These are phyloP conservation scores for Lophius piscatorius DNA, from an alignment of 2,113 vertebrate genomes.

Conservation along the genomic window DNA sequence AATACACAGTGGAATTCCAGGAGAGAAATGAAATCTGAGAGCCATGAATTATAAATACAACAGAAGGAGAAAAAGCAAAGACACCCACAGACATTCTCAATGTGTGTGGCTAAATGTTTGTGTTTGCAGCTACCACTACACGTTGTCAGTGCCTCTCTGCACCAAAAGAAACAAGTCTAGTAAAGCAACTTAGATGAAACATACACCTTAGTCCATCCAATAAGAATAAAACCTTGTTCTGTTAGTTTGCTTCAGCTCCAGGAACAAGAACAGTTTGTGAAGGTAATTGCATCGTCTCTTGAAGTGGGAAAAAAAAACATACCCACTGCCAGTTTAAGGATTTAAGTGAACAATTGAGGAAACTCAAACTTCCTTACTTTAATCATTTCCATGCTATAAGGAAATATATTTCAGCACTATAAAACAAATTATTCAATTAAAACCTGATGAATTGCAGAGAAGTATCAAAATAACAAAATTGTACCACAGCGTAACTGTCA, in stretches of 20 bases:
- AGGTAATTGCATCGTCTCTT: conserved; percentile 44
- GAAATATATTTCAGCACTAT: no score
- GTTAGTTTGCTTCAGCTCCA: conserved; percentile 30
- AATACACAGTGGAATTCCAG: conserved; percentile 66
- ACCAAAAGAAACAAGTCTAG: conserved; percentile 24
- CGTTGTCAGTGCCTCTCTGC: conserved; percentile 16
- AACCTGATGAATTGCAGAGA: no score
- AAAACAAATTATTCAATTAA: no score
- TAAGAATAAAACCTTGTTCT: conserved; percentile 35
- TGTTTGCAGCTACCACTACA: conserved; percentile 30
- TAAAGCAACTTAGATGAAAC: conserved; percentile 38
- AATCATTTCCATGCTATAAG: no score
- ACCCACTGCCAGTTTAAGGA: conserved; percentile 33
- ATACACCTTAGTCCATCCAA: no score
- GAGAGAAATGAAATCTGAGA: conserved; percentile 67
- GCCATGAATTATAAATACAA: conserved; percentile 70
- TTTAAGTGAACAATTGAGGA: conserved; percentile 28
- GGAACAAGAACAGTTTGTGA: conserved; percentile 39
- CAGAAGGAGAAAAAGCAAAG: conserved; percentile 46
- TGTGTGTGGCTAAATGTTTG: conserved; percentile 36
- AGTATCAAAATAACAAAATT: no score
- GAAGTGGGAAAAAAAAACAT: conserved; percentile 37
- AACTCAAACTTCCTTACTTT: conserved; percentile 24
- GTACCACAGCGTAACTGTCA: no score
- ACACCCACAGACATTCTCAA: conserved; percentile 49